phyloP scores from a whole-genome alignment of 2,888 invertebrate genomes.

The Lissocephala sabroskyi region DNA sequence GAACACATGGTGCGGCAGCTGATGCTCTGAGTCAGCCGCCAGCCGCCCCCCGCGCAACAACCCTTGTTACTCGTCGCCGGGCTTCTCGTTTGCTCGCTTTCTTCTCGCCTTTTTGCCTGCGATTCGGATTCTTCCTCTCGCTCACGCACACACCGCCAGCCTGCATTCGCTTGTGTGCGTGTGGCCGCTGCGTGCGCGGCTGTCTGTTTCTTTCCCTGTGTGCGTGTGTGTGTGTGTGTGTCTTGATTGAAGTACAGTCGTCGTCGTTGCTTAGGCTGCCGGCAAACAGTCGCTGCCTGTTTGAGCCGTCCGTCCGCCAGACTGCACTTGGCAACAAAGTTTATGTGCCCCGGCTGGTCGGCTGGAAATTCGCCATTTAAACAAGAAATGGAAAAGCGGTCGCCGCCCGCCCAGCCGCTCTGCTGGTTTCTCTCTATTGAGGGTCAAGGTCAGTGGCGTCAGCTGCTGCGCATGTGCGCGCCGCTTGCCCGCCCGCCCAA shows the following conservation, averaged over 20 bases:
- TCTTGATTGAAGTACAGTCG: conserved; percentile 51
- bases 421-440: conserved; percentile 22
- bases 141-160: conserved; percentile 30
- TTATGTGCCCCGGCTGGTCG: conserved; percentile 13
- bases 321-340: conserved; percentile 55
- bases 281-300: not conserved
- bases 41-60: too few relatives aligned
- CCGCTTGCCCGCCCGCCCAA: too few relatives aligned
- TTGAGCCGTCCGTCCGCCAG: too few relatives aligned
- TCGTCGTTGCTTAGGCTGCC: conserved; percentile 45
- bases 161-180: conserved; percentile 8
- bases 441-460: conserved; percentile 59
- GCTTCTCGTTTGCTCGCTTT: too few relatives aligned
- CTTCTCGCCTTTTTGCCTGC: conserved; percentile 27
- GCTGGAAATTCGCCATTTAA: conserved; percentile 10
- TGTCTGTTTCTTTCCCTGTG: not conserved
- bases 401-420: conserved; percentile 8
- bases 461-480: conserved; percentile 59
- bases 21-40: conserved; percentile 20
- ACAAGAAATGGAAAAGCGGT: not conserved
- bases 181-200: conserved; percentile 5
- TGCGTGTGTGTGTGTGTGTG: conserved; percentile 16
- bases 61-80: too few relatives aligned
- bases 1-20: conserved; percentile 55
- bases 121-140: conserved; percentile 44